Conservation (phyloP, 2,797 vertebrate species). For the Premnoplex brunnescens region DNA sequence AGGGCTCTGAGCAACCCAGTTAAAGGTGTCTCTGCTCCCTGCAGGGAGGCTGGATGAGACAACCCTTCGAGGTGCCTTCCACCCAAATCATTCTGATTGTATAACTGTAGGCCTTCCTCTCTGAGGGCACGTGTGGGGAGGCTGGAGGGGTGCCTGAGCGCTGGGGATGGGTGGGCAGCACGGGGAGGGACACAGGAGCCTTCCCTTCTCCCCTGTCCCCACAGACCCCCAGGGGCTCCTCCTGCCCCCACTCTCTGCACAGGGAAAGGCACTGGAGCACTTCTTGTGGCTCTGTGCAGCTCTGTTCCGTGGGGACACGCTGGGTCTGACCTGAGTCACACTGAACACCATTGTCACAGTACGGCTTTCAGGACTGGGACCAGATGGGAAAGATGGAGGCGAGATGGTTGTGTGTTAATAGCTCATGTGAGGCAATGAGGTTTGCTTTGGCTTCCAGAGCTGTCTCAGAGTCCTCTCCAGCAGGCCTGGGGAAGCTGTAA, state of each 20-base stretch:
- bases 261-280: fast-evolving
- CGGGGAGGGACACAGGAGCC: not conserved
- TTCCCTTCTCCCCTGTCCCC: not conserved
- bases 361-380: not conserved
- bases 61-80: not conserved
- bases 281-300: not conserved
- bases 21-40: no score
- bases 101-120: not conserved
- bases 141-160: fast-evolving
- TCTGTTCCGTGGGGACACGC: fast-evolving
- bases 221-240: fast-evolving
- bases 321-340: not conserved
- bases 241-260: fast-evolving
- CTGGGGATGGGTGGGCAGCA: fast-evolving
- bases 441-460: not conserved
- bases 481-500: not conserved
- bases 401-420: not conserved
- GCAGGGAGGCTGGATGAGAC: no score
- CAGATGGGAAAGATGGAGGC: not conserved
- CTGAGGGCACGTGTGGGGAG: not conserved
- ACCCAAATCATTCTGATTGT: not conserved
- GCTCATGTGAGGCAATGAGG: not conserved
- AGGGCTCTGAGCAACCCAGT: not conserved
- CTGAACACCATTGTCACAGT: not conserved
- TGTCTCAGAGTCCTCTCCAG: not conserved